phyloP scores from a whole-genome alignment of 2,797 vertebrate genomes.

The Melanitta fusca region DNA sequence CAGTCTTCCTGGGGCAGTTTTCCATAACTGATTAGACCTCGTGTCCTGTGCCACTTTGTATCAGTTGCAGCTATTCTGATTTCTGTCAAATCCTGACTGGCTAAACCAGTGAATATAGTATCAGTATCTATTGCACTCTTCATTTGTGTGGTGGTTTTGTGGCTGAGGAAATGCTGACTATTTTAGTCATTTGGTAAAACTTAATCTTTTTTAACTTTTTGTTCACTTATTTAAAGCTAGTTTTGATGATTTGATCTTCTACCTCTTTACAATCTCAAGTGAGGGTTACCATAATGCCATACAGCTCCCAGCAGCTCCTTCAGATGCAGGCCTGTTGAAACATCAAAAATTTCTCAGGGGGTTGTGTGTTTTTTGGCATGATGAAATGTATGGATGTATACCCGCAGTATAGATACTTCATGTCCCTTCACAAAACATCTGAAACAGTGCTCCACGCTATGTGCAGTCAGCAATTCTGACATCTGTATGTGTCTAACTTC shows the following conservation, averaged over 20 bases:
- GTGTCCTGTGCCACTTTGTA: neutral
- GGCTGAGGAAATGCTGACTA: neutral
- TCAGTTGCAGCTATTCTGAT: neutral
- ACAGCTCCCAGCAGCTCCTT: neutral
- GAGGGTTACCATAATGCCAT: neutral
- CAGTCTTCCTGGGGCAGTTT: neutral
- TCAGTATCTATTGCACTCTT: neutral
- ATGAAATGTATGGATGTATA: neutral
- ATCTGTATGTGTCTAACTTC: neutral
- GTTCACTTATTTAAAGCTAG: neutral
- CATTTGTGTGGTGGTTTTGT: neutral
- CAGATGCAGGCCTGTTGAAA: neutral
- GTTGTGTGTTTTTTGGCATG: neutral
- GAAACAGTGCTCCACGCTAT: neutral
- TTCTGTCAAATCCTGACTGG: neutral
- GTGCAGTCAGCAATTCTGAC: neutral
- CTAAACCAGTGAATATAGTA: neutral
- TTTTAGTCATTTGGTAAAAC: neutral
- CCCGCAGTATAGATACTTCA: fast-evolving
- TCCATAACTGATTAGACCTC: neutral
- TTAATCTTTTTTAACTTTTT: neutral
- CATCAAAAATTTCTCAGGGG: neutral
- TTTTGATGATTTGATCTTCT: neutral
- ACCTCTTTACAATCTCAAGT: neutral
- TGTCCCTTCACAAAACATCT: neutral